These are phyloP conservation scores for Macropus fuliginosus DNA, from an alignment of 2,797 vertebrate genomes.

Conservation along the genomic window DNA sequence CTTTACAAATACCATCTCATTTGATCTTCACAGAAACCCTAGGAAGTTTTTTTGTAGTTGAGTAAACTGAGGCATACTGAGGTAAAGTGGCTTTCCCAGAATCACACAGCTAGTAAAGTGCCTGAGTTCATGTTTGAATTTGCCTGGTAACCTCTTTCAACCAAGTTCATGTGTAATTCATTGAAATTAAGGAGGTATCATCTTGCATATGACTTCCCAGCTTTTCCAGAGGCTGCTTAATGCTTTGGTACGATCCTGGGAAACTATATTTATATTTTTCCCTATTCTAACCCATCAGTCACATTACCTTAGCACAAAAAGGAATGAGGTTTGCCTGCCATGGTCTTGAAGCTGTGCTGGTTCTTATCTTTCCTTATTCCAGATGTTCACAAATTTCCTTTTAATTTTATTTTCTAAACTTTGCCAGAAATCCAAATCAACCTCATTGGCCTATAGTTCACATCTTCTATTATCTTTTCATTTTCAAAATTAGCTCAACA, in stretches of 20 bases:
- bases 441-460: not conserved
- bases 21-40: not conserved
- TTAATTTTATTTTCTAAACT: not conserved
- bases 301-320: not conserved
- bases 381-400: not conserved
- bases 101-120: not conserved
- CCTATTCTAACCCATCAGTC: not conserved
- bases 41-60: not conserved
- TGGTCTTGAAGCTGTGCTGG: not conserved
- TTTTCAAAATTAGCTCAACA: not conserved
- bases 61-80: not conserved
- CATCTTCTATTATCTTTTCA: not conserved
- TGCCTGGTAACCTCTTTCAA: not conserved
- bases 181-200: not conserved
- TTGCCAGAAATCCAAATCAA: not conserved
- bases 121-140: not conserved
- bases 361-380: not conserved
- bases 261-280: not conserved
- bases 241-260: not conserved
- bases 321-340: not conserved
- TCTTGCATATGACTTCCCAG: not conserved
- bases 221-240: not conserved
- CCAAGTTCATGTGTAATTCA: not conserved
- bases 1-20: not conserved
- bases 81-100: not conserved